Conservation (phyloP, 2,888 invertebrate genomes). For the Tipula vernalis region DNA sequence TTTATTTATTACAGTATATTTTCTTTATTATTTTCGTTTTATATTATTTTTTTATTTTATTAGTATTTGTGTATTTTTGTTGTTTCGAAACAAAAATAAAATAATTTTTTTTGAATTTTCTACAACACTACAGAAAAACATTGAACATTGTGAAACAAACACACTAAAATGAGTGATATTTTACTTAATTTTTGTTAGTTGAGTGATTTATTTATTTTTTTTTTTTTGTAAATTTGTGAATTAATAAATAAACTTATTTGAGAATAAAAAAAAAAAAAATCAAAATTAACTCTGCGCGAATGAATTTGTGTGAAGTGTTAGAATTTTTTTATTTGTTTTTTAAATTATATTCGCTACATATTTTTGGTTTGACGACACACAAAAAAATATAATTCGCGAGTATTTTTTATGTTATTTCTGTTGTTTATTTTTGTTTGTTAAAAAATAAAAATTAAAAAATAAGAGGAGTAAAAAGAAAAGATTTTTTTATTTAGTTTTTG, state of each 20-base stretch:
- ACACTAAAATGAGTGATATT: not conserved
- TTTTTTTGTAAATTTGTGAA: not conserved
- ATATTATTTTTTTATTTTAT: not conserved
- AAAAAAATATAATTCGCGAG: not conserved
- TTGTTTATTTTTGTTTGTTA: constrained; percentile 5
- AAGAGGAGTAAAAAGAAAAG: not conserved
- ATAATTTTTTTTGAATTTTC: constrained; percentile 1
- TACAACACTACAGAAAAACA: constrained; percentile 6
- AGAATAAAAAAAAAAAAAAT: not conserved
- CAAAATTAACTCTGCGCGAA: not conserved
- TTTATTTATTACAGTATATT: not conserved
- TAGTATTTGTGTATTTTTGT: constrained; percentile 6
- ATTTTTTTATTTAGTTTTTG: not conserved
- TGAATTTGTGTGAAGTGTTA: not conserved
- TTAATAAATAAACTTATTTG: not conserved
- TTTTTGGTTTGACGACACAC: not conserved
- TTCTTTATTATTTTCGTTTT: constrained; percentile 4
- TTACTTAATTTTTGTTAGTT: not conserved
- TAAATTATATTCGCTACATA: not conserved
- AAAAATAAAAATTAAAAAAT: not conserved
- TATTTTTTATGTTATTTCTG: not conserved
- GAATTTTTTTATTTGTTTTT: not conserved
- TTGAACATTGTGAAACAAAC: not conserved
- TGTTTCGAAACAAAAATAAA: constrained; percentile 5
- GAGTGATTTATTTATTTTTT: not conserved